Percentiles rank a stretch among this genome's conserved stretches.
Evolutionary conservation across 2,113 vertebrate species (phyloP).

Genomic region (Archocentrus centrarchus): DNA sequence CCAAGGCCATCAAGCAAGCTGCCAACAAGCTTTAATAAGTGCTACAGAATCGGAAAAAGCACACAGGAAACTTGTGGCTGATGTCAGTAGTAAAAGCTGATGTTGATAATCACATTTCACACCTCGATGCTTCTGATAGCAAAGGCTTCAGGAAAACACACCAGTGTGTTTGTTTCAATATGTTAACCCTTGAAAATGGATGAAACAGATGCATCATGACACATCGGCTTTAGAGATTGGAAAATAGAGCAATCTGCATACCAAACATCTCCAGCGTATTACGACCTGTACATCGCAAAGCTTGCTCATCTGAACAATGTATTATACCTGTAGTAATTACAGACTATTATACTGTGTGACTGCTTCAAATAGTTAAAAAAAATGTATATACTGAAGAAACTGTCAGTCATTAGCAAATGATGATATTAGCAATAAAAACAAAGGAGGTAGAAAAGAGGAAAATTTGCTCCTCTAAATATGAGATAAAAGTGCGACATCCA

Average conservation of each 20-base stretch:
- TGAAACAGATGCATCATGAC: background rate
- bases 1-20: slow-evolving; percentile 70
- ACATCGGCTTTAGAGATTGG: background rate
- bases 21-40: slow-evolving; percentile 74
- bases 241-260: background rate
- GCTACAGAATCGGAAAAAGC: slow-evolving; percentile 9
- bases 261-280: background rate
- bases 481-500: background rate
- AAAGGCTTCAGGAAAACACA: slow-evolving; percentile 30
- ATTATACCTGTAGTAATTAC: background rate
- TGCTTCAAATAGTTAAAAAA: background rate
- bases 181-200: background rate
- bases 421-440: background rate
- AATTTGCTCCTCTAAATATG: background rate
- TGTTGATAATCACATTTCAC: slow-evolving; percentile 57
- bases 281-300: background rate
- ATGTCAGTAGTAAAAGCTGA: slow-evolving; percentile 50
- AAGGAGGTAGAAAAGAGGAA: background rate
- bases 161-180: slow-evolving; percentile 8
- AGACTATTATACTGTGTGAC: background rate
- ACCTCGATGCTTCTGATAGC: slow-evolving; percentile 22
- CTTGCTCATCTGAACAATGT: background rate
- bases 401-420: background rate
- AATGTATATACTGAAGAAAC: background rate
- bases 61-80: background rate